Conservation (phyloP, 2,797 vertebrate genomes). For the Steatocranus sp. region DNA sequence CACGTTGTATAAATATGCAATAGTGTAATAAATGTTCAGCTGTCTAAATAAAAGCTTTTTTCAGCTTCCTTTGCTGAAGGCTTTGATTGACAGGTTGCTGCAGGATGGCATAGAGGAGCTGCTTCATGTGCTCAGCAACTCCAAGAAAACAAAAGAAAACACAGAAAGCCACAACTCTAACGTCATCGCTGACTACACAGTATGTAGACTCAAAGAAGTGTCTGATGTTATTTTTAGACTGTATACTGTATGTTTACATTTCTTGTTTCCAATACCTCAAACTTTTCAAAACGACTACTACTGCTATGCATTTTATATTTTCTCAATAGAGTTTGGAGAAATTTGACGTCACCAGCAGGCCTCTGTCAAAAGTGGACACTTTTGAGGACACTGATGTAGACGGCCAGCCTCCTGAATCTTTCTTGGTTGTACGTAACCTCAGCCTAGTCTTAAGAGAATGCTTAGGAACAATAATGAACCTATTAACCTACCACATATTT, state of each 20-base stretch:
- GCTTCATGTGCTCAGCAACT: conserved; percentile 60
- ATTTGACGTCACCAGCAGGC: conserved; percentile 37
- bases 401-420: neutral
- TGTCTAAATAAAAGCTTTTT: conserved; percentile 10
- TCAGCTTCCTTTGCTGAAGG: conserved; percentile 84
- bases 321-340: conserved; percentile 59
- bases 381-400: conserved; percentile 31
- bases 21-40: neutral
- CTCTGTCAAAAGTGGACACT: conserved; percentile 11
- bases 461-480: neutral
- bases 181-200: conserved; percentile 55
- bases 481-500: neutral
- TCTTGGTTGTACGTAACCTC: conserved; percentile 36
- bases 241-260: neutral
- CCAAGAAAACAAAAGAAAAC: conserved; percentile 51
- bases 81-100: conserved; percentile 79
- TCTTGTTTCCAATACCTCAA: neutral
- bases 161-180: conserved; percentile 64
- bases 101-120: conserved; percentile 78
- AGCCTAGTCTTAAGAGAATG: neutral
- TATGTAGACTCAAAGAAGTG: conserved; percentile 38
- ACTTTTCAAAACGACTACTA: neutral
- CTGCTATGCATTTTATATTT: neutral
- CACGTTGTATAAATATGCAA: neutral
- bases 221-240: neutral